Evolutionary conservation across 1,140 invertebrate genomes (phyloP), one percentile per base, ranked within the genome.

Genomic region (Manduca sexta): DNA sequence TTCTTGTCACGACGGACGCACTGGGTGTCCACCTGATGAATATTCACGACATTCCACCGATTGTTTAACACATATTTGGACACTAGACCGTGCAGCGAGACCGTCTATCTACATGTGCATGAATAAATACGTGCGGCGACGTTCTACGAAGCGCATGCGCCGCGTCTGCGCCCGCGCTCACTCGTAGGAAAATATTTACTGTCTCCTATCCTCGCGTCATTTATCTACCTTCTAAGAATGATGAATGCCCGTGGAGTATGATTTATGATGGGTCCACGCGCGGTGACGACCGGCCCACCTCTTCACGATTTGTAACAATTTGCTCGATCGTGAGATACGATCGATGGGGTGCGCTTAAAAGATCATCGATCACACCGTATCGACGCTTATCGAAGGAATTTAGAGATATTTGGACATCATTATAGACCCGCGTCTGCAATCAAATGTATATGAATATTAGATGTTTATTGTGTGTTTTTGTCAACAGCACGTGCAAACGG

Each of bases 401-500:
- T 70, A 76, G 69, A 77, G 69, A 79, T 77, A 78, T 80, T 80
- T 66, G 71, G 70, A 80, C 70, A 77, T 77, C 70, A 75, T 71
- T 73, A 76, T 73, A 71, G 73, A 72, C 67, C 71, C 62, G 66
- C 64, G 64, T 53, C 58, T 55, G 60, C 47, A 65, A 64, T 64
- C 55, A 52, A 62, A 64, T 60, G 56, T 62, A 64, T 71, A 67
- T 57, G 49, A 60, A 33, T 43, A 49, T 55, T 37, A 21, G 44
- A 57, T 52, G 45, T 61, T 57, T 52, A 62, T 60, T 50, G 44
- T 58, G 50, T 71, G 41, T 39, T 65, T 74, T 86, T 79, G 74
- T 83, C 88, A 87, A 49, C 91, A 98, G 96, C 96, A 96, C 79
- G 96, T 98, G 14, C 92, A 94, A 56, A 88, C 92, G n/a, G 93